phyloP scores from a whole-genome alignment of 1,140 invertebrate species.

The Tetragnatha versicolor region DNA sequence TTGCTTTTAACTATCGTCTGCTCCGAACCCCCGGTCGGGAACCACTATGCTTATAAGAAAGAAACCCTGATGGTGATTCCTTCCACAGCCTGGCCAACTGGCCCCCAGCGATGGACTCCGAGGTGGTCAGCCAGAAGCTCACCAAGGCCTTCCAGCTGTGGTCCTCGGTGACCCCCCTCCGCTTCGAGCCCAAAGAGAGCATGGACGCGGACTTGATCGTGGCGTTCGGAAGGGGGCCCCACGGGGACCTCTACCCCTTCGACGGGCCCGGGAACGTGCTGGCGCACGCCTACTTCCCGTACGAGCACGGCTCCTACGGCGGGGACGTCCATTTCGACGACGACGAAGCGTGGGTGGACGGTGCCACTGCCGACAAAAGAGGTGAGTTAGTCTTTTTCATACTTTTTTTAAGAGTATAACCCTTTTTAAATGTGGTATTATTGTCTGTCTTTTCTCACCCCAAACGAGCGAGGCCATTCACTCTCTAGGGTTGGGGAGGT shows the following conservation, averaged over 20 bases:
- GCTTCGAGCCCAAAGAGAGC: conserved; percentile 58
- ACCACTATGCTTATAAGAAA: no score
- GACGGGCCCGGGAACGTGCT: conserved; percentile 70
- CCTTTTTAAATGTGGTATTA: no score
- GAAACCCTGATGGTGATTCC: background rate
- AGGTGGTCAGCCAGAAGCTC: conserved; percentile 60
- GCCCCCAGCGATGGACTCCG: conserved; percentile 68
- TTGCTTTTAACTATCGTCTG: no score
- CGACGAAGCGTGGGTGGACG: conserved; percentile 57
- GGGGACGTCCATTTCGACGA: conserved; percentile 91
- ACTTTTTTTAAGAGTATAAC: no score
- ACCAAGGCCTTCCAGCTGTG: conserved; percentile 59
- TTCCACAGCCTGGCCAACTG: conserved; percentile 72
- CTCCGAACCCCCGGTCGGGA: no score
- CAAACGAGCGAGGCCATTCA: no score
- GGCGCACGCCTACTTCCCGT: conserved; percentile 90
- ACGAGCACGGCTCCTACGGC: conserved; percentile 74
- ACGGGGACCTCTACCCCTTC: conserved; percentile 74
- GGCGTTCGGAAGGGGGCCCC: conserved; percentile 78
- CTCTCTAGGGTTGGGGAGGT: no score
- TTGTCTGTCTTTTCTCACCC: no score
- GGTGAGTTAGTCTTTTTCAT: no score
- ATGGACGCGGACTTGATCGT: conserved; percentile 84
- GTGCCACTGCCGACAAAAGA: conserved; percentile 62
- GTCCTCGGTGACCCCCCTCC: conserved; percentile 57